phyloP scores from a whole-genome alignment of 2,113 vertebrate species.

The Morone saxatilis region DNA sequence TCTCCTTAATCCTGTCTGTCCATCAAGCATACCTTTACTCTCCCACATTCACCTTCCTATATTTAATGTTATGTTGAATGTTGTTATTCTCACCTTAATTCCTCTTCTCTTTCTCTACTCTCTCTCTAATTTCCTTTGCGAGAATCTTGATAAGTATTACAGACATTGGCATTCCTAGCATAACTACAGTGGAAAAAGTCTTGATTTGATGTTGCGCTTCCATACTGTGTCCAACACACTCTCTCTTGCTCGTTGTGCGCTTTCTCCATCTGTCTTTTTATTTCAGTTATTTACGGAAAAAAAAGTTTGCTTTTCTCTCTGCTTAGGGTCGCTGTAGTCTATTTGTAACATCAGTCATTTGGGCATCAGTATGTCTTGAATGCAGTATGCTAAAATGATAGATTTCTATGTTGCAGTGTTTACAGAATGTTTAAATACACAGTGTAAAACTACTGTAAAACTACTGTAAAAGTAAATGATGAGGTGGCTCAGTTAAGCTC shows the following conservation, averaged over 20 bases:
- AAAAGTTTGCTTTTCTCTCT: neutral
- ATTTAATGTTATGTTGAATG: too few relatives aligned
- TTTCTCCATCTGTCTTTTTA: neutral
- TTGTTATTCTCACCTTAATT: too few relatives aligned
- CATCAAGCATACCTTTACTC: neutral
- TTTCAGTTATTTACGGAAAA: neutral
- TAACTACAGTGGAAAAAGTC: neutral
- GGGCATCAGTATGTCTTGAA: neutral
- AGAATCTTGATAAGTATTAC: neutral
- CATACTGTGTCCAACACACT: too few relatives aligned
- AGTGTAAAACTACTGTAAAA: neutral
- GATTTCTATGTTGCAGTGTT: neutral
- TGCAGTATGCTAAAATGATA: constrained; percentile 23
- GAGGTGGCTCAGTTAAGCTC: neutral
- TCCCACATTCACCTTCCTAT: neutral
- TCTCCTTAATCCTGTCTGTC: neutral
- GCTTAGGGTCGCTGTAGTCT: neutral
- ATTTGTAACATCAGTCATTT: constrained; percentile 9
- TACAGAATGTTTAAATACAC: neutral
- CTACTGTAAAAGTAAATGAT: constrained; percentile 17
- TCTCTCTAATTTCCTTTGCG: neutral
- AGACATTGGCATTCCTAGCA: neutral
- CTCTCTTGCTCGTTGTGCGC: neutral
- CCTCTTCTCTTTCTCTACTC: neutral
- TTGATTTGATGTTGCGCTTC: neutral